Evolutionary conservation across 2,888 invertebrate genomes (phyloP).

Genomic region (Halictus ligatus): DNA sequence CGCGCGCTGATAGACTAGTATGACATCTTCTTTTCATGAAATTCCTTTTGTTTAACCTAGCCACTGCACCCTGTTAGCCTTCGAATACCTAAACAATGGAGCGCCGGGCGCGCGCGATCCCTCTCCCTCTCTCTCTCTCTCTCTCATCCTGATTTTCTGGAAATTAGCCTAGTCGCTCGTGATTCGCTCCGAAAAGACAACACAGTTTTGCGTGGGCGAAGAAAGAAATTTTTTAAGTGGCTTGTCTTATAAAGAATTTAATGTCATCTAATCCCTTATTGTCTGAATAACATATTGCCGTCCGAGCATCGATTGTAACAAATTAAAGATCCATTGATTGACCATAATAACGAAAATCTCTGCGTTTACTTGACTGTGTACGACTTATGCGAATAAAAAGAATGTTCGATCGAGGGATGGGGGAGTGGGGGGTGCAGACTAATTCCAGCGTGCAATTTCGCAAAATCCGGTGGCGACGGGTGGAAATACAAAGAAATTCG

Average conservation of each 20-base stretch:
- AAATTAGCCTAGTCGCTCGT: not conserved
- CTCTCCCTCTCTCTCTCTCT: too few species aligned
- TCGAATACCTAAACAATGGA: constrained; percentile 5
- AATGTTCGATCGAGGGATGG: not conserved
- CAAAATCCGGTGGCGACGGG: not conserved
- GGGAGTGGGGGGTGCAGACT: not conserved
- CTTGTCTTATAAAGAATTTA: too few species aligned
- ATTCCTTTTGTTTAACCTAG: not conserved
- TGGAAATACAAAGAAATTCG: not conserved
- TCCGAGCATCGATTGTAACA: too few species aligned
- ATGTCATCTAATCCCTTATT: too few species aligned
- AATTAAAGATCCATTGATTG: too few species aligned
- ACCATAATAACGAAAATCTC: too few species aligned
- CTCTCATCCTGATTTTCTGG: not conserved
- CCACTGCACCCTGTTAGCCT: constrained; percentile 9
- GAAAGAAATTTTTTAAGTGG: too few species aligned
- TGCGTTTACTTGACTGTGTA: too few species aligned
- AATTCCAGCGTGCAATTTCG: not conserved
- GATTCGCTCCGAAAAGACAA: not conserved
- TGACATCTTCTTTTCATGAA: constrained; percentile 30
- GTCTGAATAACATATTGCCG: too few species aligned
- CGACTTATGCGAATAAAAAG: too few species aligned
- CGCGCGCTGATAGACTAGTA: constrained; percentile 42
- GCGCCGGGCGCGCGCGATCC: not conserved
- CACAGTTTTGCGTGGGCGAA: not conserved